A percentile compares a stretch with the other conserved stretches of the same genome.
These are phyloP conservation scores for Squalus acanthias DNA, from an alignment of 2,797 vertebrate genomes.

Conservation along the genomic window DNA sequence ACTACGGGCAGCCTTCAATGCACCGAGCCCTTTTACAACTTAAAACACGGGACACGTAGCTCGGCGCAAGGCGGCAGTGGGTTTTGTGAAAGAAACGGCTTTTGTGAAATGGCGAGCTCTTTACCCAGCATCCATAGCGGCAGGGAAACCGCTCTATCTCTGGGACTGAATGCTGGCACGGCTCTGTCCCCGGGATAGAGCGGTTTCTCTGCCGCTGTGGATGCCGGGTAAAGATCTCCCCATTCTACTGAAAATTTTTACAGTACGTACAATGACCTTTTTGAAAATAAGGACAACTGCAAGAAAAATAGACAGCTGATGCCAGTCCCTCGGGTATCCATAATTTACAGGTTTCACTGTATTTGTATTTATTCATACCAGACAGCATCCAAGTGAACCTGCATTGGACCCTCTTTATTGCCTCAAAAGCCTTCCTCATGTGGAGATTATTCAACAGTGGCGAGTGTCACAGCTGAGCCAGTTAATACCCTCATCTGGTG, in stretches of 20 bases:
- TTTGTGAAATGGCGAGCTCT: background rate
- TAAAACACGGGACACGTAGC: background rate
- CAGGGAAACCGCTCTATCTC: background rate
- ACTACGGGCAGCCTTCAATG: background rate
- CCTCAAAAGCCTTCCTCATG: background rate
- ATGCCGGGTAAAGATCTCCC: background rate
- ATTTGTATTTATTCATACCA: background rate
- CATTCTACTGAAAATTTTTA: background rate
- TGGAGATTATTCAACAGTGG: background rate
- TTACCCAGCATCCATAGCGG: background rate
- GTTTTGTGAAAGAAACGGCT: background rate
- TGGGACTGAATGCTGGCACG: background rate
- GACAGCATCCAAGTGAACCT: background rate
- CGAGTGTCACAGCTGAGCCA: background rate
- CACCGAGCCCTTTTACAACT: background rate
- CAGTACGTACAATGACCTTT: background rate
- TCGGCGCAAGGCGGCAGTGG: background rate
- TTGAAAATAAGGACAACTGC: background rate
- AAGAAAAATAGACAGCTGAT: background rate
- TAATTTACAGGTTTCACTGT: background rate
- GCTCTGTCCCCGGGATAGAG: background rate
- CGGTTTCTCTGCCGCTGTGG: background rate
- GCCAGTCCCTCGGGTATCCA: background rate
- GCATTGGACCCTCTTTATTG: background rate
- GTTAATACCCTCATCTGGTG: background rate